Percentiles rank a stretch among this genome's conserved stretches.
Evolutionary conservation across 2,113 vertebrate genomes (phyloP).

Genomic region (Chlorodrepanis virens): DNA sequence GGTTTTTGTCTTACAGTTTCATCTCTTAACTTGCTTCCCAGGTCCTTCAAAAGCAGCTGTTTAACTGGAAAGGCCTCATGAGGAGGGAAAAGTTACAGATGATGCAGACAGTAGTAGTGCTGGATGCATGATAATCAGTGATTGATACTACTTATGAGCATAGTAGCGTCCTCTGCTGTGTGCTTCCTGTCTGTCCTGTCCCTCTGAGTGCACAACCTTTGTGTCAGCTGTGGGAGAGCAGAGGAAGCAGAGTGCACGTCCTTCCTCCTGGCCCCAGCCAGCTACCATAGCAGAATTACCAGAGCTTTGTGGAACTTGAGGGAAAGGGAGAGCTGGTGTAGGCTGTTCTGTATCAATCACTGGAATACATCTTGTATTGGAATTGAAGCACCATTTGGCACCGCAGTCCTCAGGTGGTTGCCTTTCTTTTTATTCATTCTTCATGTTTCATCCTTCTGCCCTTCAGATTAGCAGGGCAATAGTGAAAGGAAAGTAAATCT

Average conservation of each 20-base stretch:
- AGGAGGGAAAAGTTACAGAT: not conserved
- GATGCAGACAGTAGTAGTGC: not conserved
- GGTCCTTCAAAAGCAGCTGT: not conserved
- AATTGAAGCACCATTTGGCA: not conserved
- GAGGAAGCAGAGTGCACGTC: not conserved
- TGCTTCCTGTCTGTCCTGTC: not conserved
- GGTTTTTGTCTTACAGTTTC: not conserved
- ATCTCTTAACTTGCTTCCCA: not conserved
- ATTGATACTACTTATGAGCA: not conserved
- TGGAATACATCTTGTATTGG: not conserved
- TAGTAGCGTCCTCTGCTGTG: not conserved
- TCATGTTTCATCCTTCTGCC: not conserved
- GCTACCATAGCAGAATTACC: not conserved
- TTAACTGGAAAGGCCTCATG: not conserved
- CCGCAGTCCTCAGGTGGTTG: not conserved
- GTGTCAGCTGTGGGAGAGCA: not conserved
- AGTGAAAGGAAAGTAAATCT: not conserved
- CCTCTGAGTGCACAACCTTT: not conserved
- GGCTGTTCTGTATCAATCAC: not conserved
- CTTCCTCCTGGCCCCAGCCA: not conserved
- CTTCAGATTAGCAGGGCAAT: not conserved
- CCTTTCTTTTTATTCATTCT: not conserved
- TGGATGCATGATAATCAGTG: not conserved
- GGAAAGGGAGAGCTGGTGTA: not conserved
- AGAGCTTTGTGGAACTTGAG: not conserved